Evolutionary conservation across 2,113 vertebrate species (phyloP).

Genomic region (Notothenia coriiceps): DNA sequence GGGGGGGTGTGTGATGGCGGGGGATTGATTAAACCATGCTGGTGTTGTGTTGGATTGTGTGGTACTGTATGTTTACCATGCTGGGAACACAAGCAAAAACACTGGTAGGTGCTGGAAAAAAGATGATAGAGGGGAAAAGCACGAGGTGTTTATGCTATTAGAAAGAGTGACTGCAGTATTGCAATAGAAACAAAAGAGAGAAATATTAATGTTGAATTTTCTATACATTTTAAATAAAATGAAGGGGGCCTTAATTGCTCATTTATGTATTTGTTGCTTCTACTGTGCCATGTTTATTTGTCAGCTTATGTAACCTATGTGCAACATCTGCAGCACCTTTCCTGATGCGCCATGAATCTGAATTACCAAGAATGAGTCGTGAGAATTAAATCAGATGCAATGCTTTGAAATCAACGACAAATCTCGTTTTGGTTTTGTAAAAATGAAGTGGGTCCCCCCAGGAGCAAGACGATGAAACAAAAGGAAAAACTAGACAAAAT

Average conservation of each 20-base stretch:
- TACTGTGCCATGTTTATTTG: not conserved
- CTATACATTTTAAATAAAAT: no score
- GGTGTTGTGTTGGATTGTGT: slow-evolving; percentile 36
- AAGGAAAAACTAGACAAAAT: slow-evolving; percentile 29
- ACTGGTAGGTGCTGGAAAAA: not conserved
- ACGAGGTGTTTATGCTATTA: no score
- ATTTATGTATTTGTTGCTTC: not conserved
- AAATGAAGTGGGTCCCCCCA: not conserved
- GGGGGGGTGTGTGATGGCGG: slow-evolving; percentile 7
- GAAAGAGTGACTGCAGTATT: no score
- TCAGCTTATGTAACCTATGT: slow-evolving; percentile 5
- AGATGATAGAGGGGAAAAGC: not conserved
- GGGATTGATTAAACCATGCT: slow-evolving; percentile 55
- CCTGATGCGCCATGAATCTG: slow-evolving; percentile 1
- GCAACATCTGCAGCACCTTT: slow-evolving; percentile 17
- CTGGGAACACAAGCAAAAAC: slow-evolving; percentile 1
- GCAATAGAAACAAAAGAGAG: no score
- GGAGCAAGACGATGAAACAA: not conserved
- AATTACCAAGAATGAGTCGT: slow-evolving; percentile 24
- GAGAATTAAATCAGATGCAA: not conserved
- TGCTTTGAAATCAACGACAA: not conserved
- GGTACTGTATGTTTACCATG: slow-evolving; percentile 28
- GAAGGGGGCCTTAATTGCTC: no score
- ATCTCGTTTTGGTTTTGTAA: slow-evolving; percentile 12
- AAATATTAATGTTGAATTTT: no score